Conservation (phyloP, 2,888 invertebrate genomes). For the Xylocampa areola region DNA sequence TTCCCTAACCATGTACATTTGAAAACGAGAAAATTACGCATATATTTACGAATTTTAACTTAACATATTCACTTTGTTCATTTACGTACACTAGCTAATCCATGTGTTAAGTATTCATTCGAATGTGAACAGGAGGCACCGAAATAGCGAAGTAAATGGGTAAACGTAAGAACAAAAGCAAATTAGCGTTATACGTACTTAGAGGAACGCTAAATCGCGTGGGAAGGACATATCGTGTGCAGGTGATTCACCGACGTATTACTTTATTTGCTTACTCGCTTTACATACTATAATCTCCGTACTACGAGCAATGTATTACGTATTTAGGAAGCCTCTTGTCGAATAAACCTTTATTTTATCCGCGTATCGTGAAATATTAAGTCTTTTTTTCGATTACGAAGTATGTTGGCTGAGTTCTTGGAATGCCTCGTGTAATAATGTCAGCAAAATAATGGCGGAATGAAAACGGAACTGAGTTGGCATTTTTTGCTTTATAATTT, state of each 20-base stretch:
- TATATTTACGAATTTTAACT: slow-evolving; percentile 63
- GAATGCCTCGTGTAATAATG: slow-evolving; percentile 60
- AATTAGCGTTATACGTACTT: slow-evolving; percentile 73
- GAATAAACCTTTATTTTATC: slow-evolving; percentile 82
- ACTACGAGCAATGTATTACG: slow-evolving; percentile 70
- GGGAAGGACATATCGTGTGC: slow-evolving; percentile 75
- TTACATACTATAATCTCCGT: slow-evolving; percentile 64
- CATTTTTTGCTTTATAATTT: slow-evolving; percentile 47
- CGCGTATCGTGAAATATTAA: slow-evolving; percentile 71
- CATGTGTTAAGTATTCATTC: slow-evolving; percentile 69
- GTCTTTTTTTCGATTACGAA: slow-evolving; percentile 70
- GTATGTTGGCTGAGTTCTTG: slow-evolving; percentile 58
- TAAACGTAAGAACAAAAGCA: slow-evolving; percentile 79
- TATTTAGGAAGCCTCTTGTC: slow-evolving; percentile 66
- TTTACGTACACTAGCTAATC: slow-evolving; percentile 62
- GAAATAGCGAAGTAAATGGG: slow-evolving; percentile 73
- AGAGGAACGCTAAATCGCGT: slow-evolving; percentile 64
- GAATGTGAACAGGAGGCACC: slow-evolving; percentile 71
- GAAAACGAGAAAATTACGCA: slow-evolving; percentile 43
- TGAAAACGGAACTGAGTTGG: slow-evolving; percentile 61
- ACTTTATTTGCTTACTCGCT: slow-evolving; percentile 76
- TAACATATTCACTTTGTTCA: slow-evolving; percentile 59
- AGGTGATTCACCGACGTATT: slow-evolving; percentile 75
- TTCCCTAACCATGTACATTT: slow-evolving; percentile 47
- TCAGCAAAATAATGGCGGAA: slow-evolving; percentile 58